phyloP scores from a whole-genome alignment of 2,888 invertebrate genomes.

The Drosophila nr. perissopoda region DNA sequence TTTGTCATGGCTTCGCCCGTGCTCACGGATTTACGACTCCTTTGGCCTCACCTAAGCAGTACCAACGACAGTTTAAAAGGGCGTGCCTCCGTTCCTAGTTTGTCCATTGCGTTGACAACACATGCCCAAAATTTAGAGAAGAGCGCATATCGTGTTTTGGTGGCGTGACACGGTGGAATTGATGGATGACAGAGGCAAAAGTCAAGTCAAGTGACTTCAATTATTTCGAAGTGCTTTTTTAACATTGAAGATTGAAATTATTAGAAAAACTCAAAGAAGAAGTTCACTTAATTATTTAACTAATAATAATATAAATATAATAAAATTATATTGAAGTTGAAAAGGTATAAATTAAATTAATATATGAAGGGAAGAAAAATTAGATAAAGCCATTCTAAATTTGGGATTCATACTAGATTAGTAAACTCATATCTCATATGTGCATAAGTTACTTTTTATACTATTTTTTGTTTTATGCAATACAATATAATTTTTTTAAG shows the following conservation, averaged over 20 bases:
- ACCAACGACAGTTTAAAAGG: not conserved
- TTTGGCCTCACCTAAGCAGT: not conserved
- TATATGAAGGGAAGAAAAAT: not conserved
- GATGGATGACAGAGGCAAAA: not conserved
- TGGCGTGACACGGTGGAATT: not conserved
- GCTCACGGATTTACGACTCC: slow-evolving; percentile 10
- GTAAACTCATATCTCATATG: not conserved
- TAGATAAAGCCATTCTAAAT: not conserved
- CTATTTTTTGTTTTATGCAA: not conserved
- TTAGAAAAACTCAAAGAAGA: not conserved
- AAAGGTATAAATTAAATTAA: not conserved
- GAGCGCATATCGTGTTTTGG: not conserved
- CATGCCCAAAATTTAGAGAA: slow-evolving; percentile 1
- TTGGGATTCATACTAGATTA: not conserved
- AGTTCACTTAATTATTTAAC: not conserved
- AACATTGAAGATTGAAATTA: not conserved
- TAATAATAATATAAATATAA: not conserved
- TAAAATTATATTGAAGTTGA: not conserved
- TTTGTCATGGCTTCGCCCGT: not conserved
- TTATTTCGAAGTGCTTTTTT: not conserved
- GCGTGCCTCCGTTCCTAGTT: not conserved
- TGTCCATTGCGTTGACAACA: slow-evolving; percentile 1
- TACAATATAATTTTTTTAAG: not conserved
- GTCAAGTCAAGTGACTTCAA: not conserved
- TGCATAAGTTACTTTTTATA: not conserved